Evolutionary conservation across 2,888 invertebrate species (phyloP), one percentile per base, ranked within the genome.

Genomic region (Cerastoderma edule): DNA sequence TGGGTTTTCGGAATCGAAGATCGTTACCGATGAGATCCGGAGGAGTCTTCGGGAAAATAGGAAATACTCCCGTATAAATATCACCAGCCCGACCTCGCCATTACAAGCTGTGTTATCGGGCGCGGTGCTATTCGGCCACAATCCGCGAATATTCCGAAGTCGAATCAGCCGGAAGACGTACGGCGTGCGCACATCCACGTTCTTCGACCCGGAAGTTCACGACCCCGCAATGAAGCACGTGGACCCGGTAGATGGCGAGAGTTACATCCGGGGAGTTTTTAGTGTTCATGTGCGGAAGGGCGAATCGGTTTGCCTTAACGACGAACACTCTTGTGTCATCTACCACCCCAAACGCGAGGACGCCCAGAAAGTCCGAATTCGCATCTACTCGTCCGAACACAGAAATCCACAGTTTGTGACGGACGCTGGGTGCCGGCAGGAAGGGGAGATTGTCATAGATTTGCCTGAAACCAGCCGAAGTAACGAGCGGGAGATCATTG

Each of bases 41-140:
- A 24, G 63, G n/a, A 44, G 28, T 48, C 35, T 82, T 44, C 5
- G n/a, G 8, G 28, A 70, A n/a, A 57, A 70, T 24, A n/a, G n/a
- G n/a, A 39, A n/a, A 24, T 71, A 67, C 30, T 63, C 63, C 19
- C 50, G 22, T 2, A 48, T 73, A 1, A 46, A 67, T 4, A 39
- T 82, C 13, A 64, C 76, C 27, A 63, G 67, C 1, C 82, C 82
- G 50, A 64, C 56, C 4, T 75, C 78, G n/a, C 74, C 78, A 13
- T 72, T 76, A 5, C 60, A 64, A 27, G 68, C 82, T 8, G 78
- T 82, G 1, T 53, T 82, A 4, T 53, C 53, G 16, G 77, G 80
- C 3, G 80, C 80, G 1, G 80, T 80, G 1, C 48, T 80, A 2
- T 76, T 53, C 28, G 82, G 82, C 0, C 82, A 82, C 35, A 54